A percentile compares a stretch with the other conserved stretches of the same genome.
phyloP scores from a whole-genome alignment of 1,140 invertebrate genomes.

The Drusus annulatus region DNA sequence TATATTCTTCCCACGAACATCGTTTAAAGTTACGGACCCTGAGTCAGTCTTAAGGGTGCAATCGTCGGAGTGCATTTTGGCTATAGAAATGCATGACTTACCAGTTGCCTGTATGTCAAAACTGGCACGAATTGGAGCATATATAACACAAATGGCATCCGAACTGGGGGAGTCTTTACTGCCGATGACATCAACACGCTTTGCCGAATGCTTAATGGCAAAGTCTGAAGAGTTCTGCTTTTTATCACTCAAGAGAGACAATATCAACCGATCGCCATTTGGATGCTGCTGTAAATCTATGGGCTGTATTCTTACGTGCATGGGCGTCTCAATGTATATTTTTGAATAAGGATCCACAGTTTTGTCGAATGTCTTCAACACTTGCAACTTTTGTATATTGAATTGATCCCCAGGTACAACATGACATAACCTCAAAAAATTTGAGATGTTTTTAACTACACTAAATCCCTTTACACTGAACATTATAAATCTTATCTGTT shows the following conservation, averaged over 20 bases:
- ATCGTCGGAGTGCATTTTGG: slow-evolving; percentile 66
- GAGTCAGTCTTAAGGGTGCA: slow-evolving; percentile 67
- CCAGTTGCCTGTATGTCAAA: slow-evolving; percentile 68
- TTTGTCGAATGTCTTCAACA: slow-evolving; percentile 69
- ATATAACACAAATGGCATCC: slow-evolving; percentile 68
- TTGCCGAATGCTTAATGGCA: slow-evolving; percentile 63
- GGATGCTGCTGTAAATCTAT: slow-evolving; percentile 67
- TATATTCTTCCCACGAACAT: slow-evolving; percentile 67
- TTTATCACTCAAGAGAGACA: slow-evolving; percentile 67
- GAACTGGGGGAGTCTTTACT: slow-evolving; percentile 64
- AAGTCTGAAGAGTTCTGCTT: slow-evolving; percentile 67
- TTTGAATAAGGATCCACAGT: slow-evolving; percentile 68
- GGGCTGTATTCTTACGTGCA: slow-evolving; percentile 68
- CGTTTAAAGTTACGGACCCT: slow-evolving; percentile 63
- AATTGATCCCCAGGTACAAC: slow-evolving; percentile 65
- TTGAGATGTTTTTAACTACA: slow-evolving; percentile 31
- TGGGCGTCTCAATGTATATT: slow-evolving; percentile 70
- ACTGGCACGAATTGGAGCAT: slow-evolving; percentile 68
- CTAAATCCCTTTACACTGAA: slow-evolving; percentile 29
- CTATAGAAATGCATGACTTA: slow-evolving; percentile 65
- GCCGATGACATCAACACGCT: slow-evolving; percentile 68
- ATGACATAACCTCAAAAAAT: slow-evolving; percentile 69
- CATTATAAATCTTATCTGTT: slow-evolving; percentile 36
- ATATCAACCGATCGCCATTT: slow-evolving; percentile 66
- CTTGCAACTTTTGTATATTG: slow-evolving; percentile 67